A percentile compares a stretch with the other conserved stretches of the same genome.
Conservation (phyloP, 2,113 vertebrate species). For the Cyprinodon brontotheroides region DNA sequence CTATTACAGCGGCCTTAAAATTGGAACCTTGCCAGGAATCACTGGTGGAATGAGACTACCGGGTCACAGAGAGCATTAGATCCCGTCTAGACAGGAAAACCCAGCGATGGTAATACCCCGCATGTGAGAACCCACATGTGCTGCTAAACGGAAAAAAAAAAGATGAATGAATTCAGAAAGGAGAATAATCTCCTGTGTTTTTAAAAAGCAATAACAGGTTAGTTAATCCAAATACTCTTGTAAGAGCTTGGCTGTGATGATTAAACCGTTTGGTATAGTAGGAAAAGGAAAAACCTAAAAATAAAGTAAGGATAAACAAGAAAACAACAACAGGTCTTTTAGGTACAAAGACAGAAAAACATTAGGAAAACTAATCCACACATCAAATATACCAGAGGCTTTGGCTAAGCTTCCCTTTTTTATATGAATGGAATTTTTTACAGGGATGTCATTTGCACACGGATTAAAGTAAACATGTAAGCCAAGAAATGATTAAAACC, state of each 20-base stretch:
- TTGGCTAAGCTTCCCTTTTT: too few species aligned
- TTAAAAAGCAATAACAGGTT: background rate
- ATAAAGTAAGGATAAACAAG: background rate
- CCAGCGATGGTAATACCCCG: constrained; percentile 34
- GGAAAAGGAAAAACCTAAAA: background rate
- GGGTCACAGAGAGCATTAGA: constrained; percentile 57
- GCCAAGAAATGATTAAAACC: too few species aligned
- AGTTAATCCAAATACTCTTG: background rate
- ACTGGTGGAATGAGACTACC: constrained; percentile 36
- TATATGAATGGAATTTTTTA: too few species aligned
- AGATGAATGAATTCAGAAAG: constrained; percentile 17
- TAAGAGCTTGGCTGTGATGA: background rate
- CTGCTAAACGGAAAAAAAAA: constrained; percentile 3
- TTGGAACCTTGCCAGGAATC: constrained; percentile 52
- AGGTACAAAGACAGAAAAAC: background rate
- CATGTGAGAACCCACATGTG: constrained; percentile 24
- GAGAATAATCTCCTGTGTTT: background rate
- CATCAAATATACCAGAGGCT: too few species aligned
- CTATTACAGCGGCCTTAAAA: constrained; percentile 39
- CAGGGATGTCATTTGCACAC: too few species aligned
- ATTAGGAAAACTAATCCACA: too few species aligned
- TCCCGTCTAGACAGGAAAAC: constrained; percentile 63
- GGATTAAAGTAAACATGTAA: too few species aligned
- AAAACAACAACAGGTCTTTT: background rate
- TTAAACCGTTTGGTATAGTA: background rate